Evolutionary conservation across 2,888 invertebrate genomes (phyloP).

Genomic region (Acrocera orbiculus): DNA sequence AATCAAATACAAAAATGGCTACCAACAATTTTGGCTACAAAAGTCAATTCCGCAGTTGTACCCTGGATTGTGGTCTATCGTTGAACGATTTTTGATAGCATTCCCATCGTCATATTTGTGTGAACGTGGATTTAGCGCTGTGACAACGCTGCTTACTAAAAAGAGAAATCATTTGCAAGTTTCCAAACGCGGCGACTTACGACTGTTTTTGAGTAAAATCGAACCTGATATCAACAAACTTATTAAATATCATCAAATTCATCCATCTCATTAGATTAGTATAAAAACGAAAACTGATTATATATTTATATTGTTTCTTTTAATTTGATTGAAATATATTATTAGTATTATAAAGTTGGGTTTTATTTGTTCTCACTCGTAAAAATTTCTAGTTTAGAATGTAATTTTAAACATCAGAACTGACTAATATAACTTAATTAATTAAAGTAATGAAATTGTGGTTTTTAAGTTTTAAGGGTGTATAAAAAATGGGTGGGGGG

Average conservation of each 20-base stretch:
- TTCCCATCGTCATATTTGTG: constrained; percentile 1
- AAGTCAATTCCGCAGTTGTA: neutral
- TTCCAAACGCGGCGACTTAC: neutral
- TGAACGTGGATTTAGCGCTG: constrained; percentile 1
- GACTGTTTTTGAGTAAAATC: neutral
- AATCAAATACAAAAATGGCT: neutral
- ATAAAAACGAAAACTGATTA: too few relatives aligned
- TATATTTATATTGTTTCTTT: too few relatives aligned
- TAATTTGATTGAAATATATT: too few relatives aligned
- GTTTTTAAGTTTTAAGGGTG: too few relatives aligned
- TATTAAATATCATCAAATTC: neutral
- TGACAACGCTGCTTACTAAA: constrained; percentile 1
- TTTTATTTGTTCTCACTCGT: too few relatives aligned
- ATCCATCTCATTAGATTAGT: neutral
- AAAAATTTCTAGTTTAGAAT: too few relatives aligned
- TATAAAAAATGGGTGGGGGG: too few relatives aligned
- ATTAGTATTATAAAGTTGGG: too few relatives aligned
- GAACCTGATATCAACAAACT: neutral
- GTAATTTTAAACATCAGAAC: too few relatives aligned
- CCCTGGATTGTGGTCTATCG: neutral
- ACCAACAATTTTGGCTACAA: constrained; percentile 1
- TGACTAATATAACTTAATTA: too few relatives aligned
- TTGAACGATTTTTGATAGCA: neutral
- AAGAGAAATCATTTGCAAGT: neutral
- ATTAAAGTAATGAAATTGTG: too few relatives aligned